phyloP scores from a whole-genome alignment of 2,888 invertebrate species.

The Drosophila neonasuta region DNA sequence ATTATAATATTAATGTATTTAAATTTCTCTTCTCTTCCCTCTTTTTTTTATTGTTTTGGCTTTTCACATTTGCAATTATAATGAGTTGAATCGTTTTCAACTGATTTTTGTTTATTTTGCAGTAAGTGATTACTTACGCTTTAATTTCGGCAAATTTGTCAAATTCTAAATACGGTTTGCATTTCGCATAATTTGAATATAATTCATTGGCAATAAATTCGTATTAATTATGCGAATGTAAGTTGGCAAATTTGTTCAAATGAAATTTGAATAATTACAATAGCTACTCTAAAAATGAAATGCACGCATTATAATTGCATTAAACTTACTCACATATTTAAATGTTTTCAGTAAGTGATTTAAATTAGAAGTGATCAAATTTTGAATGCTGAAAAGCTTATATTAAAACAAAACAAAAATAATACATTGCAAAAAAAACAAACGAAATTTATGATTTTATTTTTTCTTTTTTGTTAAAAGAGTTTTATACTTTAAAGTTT shows the following conservation, averaged over 20 bases:
- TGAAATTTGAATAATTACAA: neutral
- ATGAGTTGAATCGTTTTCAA: neutral
- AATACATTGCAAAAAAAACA: too few species aligned
- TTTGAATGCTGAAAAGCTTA: too few species aligned
- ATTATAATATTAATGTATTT: constrained; percentile 9
- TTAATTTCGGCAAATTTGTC: neutral
- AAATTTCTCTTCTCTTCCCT: neutral
- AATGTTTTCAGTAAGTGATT: too few species aligned
- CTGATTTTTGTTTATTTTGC: neutral
- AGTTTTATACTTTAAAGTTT: too few species aligned
- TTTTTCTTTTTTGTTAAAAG: too few species aligned
- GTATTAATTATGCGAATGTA: neutral
- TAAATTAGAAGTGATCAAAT: too few species aligned
- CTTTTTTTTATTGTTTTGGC: neutral
- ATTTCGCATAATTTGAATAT: neutral
- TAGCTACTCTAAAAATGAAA: neutral
- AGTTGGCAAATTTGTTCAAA: neutral
- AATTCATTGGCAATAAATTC: neutral
- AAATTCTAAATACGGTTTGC: neutral
- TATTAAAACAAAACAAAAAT: too few species aligned
- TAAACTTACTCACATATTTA: too few species aligned
- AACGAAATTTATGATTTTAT: too few species aligned
- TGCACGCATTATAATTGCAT: neutral
- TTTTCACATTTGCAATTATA: neutral
- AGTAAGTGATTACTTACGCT: neutral